Evolutionary conservation across 2,888 invertebrate genomes (phyloP).

Genomic region (Lithosia quadra): DNA sequence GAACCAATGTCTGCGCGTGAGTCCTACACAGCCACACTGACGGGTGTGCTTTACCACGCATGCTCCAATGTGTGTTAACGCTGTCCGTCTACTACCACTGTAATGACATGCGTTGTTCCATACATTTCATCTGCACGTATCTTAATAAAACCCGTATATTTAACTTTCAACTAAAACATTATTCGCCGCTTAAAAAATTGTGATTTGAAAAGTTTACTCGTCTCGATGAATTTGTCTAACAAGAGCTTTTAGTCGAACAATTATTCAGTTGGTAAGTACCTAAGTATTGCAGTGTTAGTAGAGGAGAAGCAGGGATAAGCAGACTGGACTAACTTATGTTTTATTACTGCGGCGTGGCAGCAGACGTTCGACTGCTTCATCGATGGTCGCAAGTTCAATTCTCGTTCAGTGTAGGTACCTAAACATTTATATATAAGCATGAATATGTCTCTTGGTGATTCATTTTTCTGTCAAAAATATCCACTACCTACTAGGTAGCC

Average conservation of each 20-base stretch:
- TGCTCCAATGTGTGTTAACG: slow-evolving; percentile 41
- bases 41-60: slow-evolving; percentile 39
- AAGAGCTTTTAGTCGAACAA: slow-evolving; percentile 31
- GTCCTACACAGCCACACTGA: slow-evolving; percentile 53
- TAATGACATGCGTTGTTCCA: slow-evolving; percentile 46
- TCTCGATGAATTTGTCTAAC: slow-evolving; percentile 31
- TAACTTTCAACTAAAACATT: slow-evolving; percentile 47
- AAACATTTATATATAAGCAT: too few species aligned
- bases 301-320: too few species aligned
- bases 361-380: too few species aligned
- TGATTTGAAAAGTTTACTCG: slow-evolving; percentile 25
- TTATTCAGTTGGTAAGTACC: neutral
- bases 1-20: slow-evolving; percentile 54
- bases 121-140: slow-evolving; percentile 32
- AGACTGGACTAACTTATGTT: too few species aligned
- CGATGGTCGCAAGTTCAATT: too few species aligned
- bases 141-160: slow-evolving; percentile 40
- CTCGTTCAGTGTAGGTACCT: too few species aligned
- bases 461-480: too few species aligned
- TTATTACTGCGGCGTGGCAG: too few species aligned
- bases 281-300: neutral
- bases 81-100: slow-evolving; percentile 31
- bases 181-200: slow-evolving; percentile 29
- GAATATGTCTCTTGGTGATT: too few species aligned
- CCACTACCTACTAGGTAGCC: neutral